These are phyloP conservation scores for Tretioscincus oriximinensis DNA, from an alignment of 2,113 vertebrate species.

Conservation along the genomic window DNA sequence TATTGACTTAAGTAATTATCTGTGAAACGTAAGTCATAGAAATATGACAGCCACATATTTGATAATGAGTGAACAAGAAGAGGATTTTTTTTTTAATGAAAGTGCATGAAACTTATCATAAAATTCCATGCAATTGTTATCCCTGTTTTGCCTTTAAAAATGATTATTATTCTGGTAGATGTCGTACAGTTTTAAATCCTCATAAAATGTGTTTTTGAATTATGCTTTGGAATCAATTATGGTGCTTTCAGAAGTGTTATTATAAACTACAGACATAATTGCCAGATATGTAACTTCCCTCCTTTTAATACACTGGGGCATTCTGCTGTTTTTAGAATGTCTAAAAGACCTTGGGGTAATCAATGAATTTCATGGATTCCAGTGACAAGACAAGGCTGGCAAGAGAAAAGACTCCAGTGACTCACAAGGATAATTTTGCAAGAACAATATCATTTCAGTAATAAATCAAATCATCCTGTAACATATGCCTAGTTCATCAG, in stretches of 20 bases:
- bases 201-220: conserved; percentile 73
- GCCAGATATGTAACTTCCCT: conserved; percentile 60
- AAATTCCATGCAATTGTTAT: conserved; percentile 69
- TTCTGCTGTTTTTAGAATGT: conserved; percentile 51
- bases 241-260: conserved; percentile 59
- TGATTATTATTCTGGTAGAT: conserved; percentile 69
- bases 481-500: conserved; percentile 26
- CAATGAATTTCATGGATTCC: conserved; percentile 58
- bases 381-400: conserved; percentile 58
- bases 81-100: too few species aligned
- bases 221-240: conserved; percentile 69
- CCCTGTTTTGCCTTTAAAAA: conserved; percentile 64
- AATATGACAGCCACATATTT: conserved; percentile 63
- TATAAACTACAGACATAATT: conserved; percentile 70
- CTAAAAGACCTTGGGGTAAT: conserved; percentile 63
- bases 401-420: conserved; percentile 41
- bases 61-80: conserved; percentile 60
- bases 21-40: too few species aligned
- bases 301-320: conserved; percentile 56
- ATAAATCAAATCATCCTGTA: conserved; percentile 23
- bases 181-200: conserved; percentile 69
- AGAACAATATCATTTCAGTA: conserved; percentile 36
- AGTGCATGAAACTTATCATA: conserved; percentile 55
- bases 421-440: conserved; percentile 51
- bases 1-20: too few species aligned